Evolutionary conservation across 23 tunicate species (phyloP).

Genomic region (Trididemnum miniatum): DNA sequence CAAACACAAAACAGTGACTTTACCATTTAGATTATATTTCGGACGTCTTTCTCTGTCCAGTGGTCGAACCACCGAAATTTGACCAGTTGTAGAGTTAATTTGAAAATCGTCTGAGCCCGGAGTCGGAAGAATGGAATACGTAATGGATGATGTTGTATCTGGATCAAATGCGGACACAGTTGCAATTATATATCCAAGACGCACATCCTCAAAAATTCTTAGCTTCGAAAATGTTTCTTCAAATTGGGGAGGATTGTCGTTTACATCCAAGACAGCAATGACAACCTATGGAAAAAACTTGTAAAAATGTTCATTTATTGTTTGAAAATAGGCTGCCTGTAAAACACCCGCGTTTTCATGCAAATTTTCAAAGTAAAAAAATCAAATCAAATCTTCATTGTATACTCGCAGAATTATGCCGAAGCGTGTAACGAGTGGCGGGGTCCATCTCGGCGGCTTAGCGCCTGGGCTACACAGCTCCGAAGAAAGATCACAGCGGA

Average conservation of each 20-base stretch:
- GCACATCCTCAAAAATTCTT: constrained; percentile 38
- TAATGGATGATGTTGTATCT: constrained; percentile 26
- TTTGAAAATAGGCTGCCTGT: no score
- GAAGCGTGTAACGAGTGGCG: no score
- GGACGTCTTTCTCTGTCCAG: constrained; percentile 45
- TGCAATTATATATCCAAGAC: constrained; percentile 25
- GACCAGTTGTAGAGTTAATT: constrained; percentile 36
- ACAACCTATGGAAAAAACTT: no score
- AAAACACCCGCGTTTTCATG: no score
- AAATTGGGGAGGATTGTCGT: constrained; percentile 67
- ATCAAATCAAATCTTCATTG: no score
- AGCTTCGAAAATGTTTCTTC: neutral
- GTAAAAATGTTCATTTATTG: no score
- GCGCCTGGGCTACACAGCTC: no score
- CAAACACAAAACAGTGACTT: no score
- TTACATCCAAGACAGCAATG: constrained; percentile 42
- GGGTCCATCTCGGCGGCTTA: no score
- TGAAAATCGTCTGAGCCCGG: constrained; percentile 32
- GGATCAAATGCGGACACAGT: constrained; percentile 41
- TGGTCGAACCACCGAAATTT: constrained; percentile 34
- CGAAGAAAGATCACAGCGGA: no score
- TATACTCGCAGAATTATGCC: no score
- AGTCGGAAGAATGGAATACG: constrained; percentile 31
- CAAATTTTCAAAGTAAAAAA: no score
- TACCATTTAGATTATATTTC: constrained; percentile 37